Percentiles rank a stretch among this genome's conserved stretches.
Conservation (phyloP, 2,888 invertebrate species). For the Noctua comes region DNA sequence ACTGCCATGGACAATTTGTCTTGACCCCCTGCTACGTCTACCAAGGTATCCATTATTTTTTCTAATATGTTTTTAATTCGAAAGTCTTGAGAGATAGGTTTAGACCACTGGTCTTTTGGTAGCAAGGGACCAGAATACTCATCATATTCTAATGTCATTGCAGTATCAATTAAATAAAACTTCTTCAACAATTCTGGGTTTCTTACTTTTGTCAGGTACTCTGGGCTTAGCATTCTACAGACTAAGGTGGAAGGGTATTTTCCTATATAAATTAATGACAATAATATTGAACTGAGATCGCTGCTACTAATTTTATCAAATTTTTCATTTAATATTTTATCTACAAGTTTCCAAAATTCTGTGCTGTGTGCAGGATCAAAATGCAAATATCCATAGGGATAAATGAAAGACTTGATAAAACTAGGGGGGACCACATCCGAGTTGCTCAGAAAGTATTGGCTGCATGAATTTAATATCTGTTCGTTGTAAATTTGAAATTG, state of each 20-base stretch:
- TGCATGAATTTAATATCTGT: slow-evolving; percentile 90
- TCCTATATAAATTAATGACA: slow-evolving; percentile 92
- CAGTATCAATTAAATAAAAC: slow-evolving; percentile 91
- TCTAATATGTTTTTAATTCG: slow-evolving; percentile 88
- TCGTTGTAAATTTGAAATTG: slow-evolving; percentile 90
- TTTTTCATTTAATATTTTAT: slow-evolving; percentile 88
- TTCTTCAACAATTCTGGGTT: slow-evolving; percentile 85
- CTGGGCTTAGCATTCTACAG: slow-evolving; percentile 90
- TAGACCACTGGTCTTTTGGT: slow-evolving; percentile 88
- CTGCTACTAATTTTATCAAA: slow-evolving; percentile 90
- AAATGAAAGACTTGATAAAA: slow-evolving; percentile 90
- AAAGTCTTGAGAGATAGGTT: slow-evolving; percentile 88
- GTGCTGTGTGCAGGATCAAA: slow-evolving; percentile 87
- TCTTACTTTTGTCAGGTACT: slow-evolving; percentile 90
- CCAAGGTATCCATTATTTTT: slow-evolving; percentile 84
- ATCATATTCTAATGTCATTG: slow-evolving; percentile 91
- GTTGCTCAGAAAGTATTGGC: slow-evolving; percentile 89
- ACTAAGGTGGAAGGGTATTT: slow-evolving; percentile 91
- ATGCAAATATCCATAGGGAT: slow-evolving; percentile 91
- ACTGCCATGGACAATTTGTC: slow-evolving; percentile 88
- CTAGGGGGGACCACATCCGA: slow-evolving; percentile 85
- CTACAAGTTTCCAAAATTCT: slow-evolving; percentile 90
- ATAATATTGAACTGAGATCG: slow-evolving; percentile 90
- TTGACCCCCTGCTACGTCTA: slow-evolving; percentile 83
- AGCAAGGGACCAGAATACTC: slow-evolving; percentile 90